Conservation (phyloP, 2,797 vertebrate species). For the Hyperoplus immaculatus region DNA sequence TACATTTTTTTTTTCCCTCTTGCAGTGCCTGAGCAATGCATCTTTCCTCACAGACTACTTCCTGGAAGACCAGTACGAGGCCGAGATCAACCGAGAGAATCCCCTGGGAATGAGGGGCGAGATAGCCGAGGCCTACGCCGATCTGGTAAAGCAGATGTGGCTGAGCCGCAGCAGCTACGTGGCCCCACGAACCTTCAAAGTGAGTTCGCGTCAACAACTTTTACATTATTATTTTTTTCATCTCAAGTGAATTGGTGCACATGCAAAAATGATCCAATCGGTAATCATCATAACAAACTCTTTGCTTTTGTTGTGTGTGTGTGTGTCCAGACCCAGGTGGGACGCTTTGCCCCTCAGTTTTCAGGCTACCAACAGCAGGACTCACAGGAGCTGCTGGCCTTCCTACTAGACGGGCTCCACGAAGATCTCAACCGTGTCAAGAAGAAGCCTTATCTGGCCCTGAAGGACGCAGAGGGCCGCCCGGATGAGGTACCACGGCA, state of each 20-base stretch:
- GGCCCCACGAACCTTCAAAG: constrained; percentile 96
- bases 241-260: background rate
- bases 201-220: constrained; percentile 73
- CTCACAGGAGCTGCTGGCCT: constrained; percentile 97
- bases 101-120: constrained; percentile 97
- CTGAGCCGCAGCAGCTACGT: constrained; percentile 93
- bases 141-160: constrained; percentile 98
- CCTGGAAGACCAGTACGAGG: constrained; percentile 93
- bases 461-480: constrained; percentile 94
- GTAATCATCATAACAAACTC: background rate
- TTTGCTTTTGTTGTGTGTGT: constrained; percentile 26
- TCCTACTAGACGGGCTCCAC: constrained; percentile 95
- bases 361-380: constrained; percentile 99
- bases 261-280: background rate
- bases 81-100: constrained; percentile 96
- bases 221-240: too few species aligned
- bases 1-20: constrained; percentile 1
- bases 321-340: constrained; percentile 92
- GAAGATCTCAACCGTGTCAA: constrained; percentile 98
- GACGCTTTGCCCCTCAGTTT: constrained; percentile 97
- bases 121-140: constrained; percentile 96
- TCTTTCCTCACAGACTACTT: constrained; percentile 96
- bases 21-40: constrained; percentile 96
- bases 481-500: constrained; percentile 88
- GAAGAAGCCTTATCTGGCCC: constrained; percentile 95